These are phyloP conservation scores for Schizaphis graminum DNA, from an alignment of 2,888 invertebrate species.

Conservation along the genomic window DNA sequence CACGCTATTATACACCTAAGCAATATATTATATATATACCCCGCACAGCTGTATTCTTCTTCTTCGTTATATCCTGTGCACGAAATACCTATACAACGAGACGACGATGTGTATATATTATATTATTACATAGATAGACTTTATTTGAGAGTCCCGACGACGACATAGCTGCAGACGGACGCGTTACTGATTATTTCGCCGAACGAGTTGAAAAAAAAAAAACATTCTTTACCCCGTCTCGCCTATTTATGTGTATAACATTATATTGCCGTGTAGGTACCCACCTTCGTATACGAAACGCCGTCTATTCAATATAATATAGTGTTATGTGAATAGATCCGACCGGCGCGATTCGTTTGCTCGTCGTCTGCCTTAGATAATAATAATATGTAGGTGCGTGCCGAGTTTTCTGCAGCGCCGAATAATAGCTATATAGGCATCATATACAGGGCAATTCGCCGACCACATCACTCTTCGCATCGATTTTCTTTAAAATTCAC, in stretches of 20 bases:
- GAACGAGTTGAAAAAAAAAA: neutral
- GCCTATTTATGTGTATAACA: neutral
- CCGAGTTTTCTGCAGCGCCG: neutral
- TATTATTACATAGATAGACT: neutral
- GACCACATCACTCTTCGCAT: neutral
- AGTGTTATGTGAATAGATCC: neutral
- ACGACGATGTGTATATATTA: neutral
- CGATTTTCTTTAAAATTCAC: neutral
- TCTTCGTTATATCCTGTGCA: neutral
- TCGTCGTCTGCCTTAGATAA: neutral
- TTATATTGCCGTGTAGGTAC: neutral
- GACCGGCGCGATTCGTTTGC: slow-evolving; percentile 9
- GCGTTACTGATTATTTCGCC: slow-evolving; percentile 15
- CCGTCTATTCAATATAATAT: neutral
- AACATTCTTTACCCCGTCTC: neutral
- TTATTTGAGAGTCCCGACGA: neutral
- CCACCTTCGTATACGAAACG: neutral
- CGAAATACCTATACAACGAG: neutral
- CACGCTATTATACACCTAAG: neutral
- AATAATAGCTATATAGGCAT: neutral
- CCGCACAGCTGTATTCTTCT: no score
- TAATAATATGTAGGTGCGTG: neutral
- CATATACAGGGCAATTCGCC: neutral
- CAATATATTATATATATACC: neutral
- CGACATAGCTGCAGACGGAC: neutral